These are phyloP conservation scores for Phaetusa simplex DNA, from an alignment of 2,113 vertebrate species.

Conservation along the genomic window DNA sequence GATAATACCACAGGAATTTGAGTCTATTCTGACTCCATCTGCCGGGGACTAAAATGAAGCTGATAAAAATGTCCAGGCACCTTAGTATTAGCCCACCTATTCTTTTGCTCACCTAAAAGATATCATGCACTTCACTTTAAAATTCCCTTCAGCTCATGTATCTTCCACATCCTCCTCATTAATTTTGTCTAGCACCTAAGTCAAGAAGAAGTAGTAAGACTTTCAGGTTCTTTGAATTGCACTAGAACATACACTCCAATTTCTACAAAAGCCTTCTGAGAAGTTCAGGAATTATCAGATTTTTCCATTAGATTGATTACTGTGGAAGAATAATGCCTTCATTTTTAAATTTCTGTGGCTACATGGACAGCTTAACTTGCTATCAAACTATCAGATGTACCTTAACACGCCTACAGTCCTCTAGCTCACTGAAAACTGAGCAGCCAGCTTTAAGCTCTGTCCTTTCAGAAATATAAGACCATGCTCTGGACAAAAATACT, in stretches of 20 bases:
- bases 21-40: not conserved
- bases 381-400: not conserved
- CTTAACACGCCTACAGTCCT: not conserved
- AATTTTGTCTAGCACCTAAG: not conserved
- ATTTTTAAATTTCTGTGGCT: not conserved
- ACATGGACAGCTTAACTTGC: not conserved
- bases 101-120: not conserved
- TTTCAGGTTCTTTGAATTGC: not conserved
- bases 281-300: not conserved
- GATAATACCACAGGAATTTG: not conserved
- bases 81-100: not conserved
- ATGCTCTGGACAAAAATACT: not conserved
- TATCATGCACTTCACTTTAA: not conserved
- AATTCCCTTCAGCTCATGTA: not conserved
- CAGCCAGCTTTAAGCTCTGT: not conserved
- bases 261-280: not conserved
- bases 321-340: not conserved
- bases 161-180: not conserved
- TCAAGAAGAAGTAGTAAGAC: not conserved
- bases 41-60: not conserved
- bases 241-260: not conserved
- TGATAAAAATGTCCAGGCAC: not conserved
- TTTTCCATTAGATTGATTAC: not conserved
- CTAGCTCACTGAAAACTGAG: not conserved
- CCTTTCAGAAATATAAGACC: not conserved